Evolutionary conservation across 2,888 invertebrate genomes (phyloP), one percentile per base, ranked within the genome.

Genomic region (Eremobia ochroleuca): DNA sequence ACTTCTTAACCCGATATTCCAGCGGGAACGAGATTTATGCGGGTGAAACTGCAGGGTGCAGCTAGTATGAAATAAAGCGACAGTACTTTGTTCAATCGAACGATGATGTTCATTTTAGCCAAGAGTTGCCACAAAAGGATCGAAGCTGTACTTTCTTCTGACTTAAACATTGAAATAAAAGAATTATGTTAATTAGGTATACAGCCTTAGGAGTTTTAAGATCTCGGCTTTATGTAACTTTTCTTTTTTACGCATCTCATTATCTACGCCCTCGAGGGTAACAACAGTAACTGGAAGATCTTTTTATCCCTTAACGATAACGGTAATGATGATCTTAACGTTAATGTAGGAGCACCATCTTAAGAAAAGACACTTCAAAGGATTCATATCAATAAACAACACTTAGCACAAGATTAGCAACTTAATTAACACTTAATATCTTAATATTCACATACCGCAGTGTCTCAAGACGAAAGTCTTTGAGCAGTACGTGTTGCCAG

Each of bases 391-490:
- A 59, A 65, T 43, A 49, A 49, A 70, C 34, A 49, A 28, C n/a
- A 21, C 55, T 66, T 58, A 18, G 40, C 5, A 21, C 43, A 40
- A 73, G 55, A 73, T 73, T 77, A 81, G 55, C 58, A 66, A 69
- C 52, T 64, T 79, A 71, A 78, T 76, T 55, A 73, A 66, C 46
- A 58, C 58, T 25, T 74, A 81, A 79, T 55, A 62, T 74, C 40
- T 40, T n/a, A n/a, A n/a, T n/a, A n/a, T n/a, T n/a, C n/a, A n/a
- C n/a, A n/a, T n/a, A n/a, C n/a, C n/a, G n/a, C n/a, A n/a, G n/a
- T n/a, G n/a, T n/a, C n/a, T n/a, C n/a, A n/a, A n/a, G n/a, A n/a
- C n/a, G n/a, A n/a, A n/a, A n/a, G n/a, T n/a, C n/a, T n/a, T n/a
- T n/a, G n/a, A n/a, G n/a, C n/a, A n/a, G n/a, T n/a, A n/a, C n/a